Evolutionary conservation across 1,140 invertebrate species (phyloP).

Genomic region (Cepaea nemoralis): DNA sequence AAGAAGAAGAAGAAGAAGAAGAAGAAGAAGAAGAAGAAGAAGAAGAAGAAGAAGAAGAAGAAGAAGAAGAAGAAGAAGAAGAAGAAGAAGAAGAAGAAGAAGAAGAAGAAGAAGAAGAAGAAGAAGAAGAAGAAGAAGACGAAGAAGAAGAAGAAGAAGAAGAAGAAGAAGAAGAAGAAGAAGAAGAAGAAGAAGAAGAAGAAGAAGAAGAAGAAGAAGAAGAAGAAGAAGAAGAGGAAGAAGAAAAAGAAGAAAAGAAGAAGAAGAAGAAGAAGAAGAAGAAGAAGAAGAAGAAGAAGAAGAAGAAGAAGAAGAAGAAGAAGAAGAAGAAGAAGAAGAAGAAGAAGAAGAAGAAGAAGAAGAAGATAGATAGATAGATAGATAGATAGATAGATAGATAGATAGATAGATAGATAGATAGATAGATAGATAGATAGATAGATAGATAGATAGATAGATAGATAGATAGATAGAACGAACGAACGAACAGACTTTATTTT

Average conservation of each 20-base stretch:
- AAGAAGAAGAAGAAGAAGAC: no score
- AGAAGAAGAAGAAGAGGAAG: neutral
- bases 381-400: neutral
- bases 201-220: neutral
- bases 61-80: neutral
- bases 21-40: neutral
- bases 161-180: neutral
- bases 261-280: neutral
- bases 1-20: neutral
- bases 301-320: conserved; percentile 5
- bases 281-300: neutral
- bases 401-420: neutral
- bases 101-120: neutral
- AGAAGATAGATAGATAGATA: neutral
- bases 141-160: no score
- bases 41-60: neutral
- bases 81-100: neutral
- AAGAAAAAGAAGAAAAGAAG: neutral
- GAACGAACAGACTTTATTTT: no score
- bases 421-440: neutral
- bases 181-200: neutral
- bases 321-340: conserved; percentile 10
- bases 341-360: neutral
- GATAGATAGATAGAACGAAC: no score
- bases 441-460: no score